Evolutionary conservation across 2,113 vertebrate species (phyloP), one percentile per base, ranked within the genome.

Genomic region (Phaethornis superciliosus): DNA sequence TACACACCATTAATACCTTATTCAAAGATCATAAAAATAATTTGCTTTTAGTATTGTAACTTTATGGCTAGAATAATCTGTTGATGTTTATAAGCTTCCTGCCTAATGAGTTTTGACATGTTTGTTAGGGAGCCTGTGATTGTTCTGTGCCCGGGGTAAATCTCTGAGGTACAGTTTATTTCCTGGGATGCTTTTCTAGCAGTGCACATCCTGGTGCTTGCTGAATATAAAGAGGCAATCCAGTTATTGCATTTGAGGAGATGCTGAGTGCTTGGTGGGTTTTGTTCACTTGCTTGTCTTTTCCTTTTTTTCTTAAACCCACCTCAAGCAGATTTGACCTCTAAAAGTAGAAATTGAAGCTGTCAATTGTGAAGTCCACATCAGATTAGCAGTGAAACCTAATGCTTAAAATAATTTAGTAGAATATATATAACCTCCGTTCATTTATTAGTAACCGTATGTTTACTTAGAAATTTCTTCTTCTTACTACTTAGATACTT

Each of bases 1-100:
- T 91, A 81, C 76, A 95, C 86, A 67, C 63, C 81, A 85, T 95
- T 94, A 95, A 52, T 56, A 93, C 67, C 89, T 85, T 75, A 81
- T 63, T 95, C 55, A 74, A 95, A 88, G 87, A 63, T 59, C 68
- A 56, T 44, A 81, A 64, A 95, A 93, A 94, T 89, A 79, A 88
- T 89, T 83, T 82, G 37, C 52, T 80, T 56, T 93, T 74, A 72
- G 28, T 65, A 63, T 64, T 67, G 79, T 55, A 67, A 51, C 33
- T 93, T 95, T 82, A 70, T 19, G 12, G 47, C 33, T 90, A 67
- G 52, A 78, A 80, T 83, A 91, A 93, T 85, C 68, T 91, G 59
- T 44, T 85, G 47, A 47, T 90, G 95, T 95, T 89, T 95, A 85
- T 80, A 26, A 94, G 24, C 37, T 11, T 80, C 28, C 33, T 96